phyloP scores from a whole-genome alignment of 2,888 invertebrate genomes.

The Cryptocheilus praepositus region DNA sequence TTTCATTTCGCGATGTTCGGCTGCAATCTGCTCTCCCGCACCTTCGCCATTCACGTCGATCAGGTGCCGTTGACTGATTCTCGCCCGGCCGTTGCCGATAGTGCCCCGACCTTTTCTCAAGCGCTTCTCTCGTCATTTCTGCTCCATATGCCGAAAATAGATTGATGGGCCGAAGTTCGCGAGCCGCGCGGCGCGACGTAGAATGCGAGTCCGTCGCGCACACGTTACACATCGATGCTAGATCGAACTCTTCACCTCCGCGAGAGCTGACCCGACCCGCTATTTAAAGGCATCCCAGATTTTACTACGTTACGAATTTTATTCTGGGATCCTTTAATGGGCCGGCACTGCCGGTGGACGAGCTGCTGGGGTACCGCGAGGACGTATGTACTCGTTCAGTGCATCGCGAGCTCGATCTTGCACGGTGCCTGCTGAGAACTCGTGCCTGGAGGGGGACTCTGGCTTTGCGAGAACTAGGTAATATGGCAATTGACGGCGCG shows the following conservation, averaged over 20 bases:
- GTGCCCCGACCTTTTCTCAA: slow-evolving; percentile 21
- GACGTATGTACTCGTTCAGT: no score
- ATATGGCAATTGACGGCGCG: no score
- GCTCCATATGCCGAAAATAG: slow-evolving; percentile 13
- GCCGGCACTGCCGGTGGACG: no score
- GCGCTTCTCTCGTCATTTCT: slow-evolving; percentile 17
- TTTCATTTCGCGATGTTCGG: no score
- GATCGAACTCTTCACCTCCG: slow-evolving; percentile 9
- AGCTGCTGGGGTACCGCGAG: no score
- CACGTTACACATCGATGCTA: slow-evolving; percentile 22
- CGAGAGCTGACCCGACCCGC: slow-evolving; percentile 50
- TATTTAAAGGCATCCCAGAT: slow-evolving; percentile 57
- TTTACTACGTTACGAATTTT: slow-evolving; percentile 47
- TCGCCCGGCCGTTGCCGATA: not conserved
- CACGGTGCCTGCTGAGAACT: no score
- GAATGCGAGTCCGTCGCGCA: slow-evolving; percentile 11
- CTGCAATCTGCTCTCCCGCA: no score
- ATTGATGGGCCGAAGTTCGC: slow-evolving; percentile 20
- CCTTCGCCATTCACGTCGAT: not conserved
- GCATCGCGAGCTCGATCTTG: no score
- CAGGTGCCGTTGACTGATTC: no score
- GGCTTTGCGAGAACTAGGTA: no score
- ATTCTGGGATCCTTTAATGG: slow-evolving; percentile 46
- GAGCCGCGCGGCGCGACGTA: not conserved
- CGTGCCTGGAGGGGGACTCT: no score